Evolutionary conservation across 2,888 invertebrate species (phyloP).

Genomic region (Pasiphila rectangulata): DNA sequence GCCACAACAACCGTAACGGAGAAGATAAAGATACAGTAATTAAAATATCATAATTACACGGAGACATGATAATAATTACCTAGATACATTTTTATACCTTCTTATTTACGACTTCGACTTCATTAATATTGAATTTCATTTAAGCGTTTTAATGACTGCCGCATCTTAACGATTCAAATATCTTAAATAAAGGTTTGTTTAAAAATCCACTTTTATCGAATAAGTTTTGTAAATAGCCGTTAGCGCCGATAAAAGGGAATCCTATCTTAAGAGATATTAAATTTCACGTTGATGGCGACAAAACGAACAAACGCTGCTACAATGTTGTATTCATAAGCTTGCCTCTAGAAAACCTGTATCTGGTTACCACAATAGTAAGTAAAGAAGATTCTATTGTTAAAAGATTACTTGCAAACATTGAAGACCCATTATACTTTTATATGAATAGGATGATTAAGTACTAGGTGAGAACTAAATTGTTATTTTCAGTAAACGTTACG

Average conservation of each 20-base stretch:
- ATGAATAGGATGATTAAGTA: not conserved
- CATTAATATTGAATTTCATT: constrained; percentile 37
- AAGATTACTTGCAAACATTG: not conserved
- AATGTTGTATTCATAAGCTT: not conserved
- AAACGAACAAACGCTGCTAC: not conserved
- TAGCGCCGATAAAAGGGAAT: constrained; percentile 12
- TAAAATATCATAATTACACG: constrained; percentile 22
- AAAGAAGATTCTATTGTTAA: not conserved
- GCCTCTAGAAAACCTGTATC: not conserved
- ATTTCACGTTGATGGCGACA: constrained; percentile 2
- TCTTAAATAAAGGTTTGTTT: constrained; percentile 36
- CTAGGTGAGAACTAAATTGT: not conserved
- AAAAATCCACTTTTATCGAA: constrained; percentile 10
- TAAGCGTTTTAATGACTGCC: constrained; percentile 38
- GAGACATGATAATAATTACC: constrained; percentile 26
- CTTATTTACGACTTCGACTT: constrained; percentile 33
- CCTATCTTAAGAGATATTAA: constrained; percentile 12
- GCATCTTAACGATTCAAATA: constrained; percentile 36
- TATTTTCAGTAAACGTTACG: no score
- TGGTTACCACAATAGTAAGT: not conserved
- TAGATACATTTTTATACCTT: constrained; percentile 22
- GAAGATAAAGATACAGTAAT: constrained; percentile 13
- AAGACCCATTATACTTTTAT: not conserved
- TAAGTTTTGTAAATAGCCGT: constrained; percentile 17
- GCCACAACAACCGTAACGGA: constrained; percentile 6